Conservation (phyloP, 2,888 invertebrate genomes). For the Apamea anceps region DNA sequence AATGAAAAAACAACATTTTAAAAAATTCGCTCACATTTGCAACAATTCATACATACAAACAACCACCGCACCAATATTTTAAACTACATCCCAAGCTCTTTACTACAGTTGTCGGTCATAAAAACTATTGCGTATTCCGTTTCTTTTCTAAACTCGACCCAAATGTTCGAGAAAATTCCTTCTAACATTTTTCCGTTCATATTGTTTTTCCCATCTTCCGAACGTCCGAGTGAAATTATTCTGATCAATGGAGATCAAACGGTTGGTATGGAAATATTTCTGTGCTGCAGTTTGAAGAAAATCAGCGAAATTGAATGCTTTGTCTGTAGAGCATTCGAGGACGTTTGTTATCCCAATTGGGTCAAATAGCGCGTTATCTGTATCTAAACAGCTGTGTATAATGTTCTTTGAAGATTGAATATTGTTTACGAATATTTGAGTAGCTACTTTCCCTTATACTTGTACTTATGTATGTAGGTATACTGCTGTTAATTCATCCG, state of each 20-base stretch:
- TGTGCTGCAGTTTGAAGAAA: conserved; percentile 46
- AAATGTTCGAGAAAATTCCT: conserved; percentile 36
- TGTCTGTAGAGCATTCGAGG: conserved; percentile 25
- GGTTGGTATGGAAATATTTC: conserved; percentile 61
- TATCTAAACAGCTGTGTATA: conserved; percentile 17
- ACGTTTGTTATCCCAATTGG: conserved; percentile 45
- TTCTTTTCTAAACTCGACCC: conserved; percentile 11
- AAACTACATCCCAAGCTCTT: neutral
- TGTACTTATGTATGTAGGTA: neutral
- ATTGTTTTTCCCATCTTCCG: conserved; percentile 49
- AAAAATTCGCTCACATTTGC: neutral
- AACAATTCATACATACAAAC: neutral
- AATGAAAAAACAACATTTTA: neutral
- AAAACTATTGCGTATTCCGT: conserved; percentile 20
- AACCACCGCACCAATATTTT: neutral
- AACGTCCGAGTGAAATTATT: conserved; percentile 60
- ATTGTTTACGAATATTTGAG: neutral
- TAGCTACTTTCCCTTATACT: neutral
- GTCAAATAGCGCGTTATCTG: conserved; percentile 34
- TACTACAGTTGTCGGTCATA: conserved; percentile 23
- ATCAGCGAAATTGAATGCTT: conserved; percentile 54
- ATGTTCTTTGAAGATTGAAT: conserved; percentile 9
- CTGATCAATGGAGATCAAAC: conserved; percentile 62
- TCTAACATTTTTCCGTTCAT: conserved; percentile 49
- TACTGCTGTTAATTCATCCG: too few relatives aligned